Conservation (phyloP, 2,113 vertebrate genomes). For the Apeltes quadracus region DNA sequence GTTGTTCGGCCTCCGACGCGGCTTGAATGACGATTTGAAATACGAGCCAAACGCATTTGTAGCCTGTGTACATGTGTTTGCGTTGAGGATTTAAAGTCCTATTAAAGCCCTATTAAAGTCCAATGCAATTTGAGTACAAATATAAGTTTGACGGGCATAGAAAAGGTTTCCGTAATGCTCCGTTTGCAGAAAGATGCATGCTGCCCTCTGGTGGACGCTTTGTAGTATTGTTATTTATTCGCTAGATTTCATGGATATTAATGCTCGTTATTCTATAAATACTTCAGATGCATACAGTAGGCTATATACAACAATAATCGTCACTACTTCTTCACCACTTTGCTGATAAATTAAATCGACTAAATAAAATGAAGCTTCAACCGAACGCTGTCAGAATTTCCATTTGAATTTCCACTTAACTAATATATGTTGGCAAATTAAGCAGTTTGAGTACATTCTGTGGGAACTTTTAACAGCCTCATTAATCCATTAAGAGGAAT, state of each 20-base stretch:
- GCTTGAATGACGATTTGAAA: background rate
- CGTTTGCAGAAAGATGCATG: background rate
- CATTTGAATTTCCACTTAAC: background rate
- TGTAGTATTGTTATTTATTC: no score
- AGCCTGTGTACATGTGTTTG: background rate
- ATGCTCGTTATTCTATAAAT: background rate
- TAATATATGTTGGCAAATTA: background rate
- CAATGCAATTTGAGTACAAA: background rate
- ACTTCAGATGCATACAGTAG: no score
- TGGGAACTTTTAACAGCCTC: background rate
- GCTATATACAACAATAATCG: background rate
- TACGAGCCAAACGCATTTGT: background rate
- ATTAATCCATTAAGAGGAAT: background rate
- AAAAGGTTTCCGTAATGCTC: background rate
- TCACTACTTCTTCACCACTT: background rate
- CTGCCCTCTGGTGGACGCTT: constrained; percentile 56
- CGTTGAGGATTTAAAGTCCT: background rate
- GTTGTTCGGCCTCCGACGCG: background rate
- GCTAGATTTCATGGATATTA: no score
- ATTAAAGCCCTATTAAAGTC: rapidly evolving
- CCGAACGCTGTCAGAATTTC: background rate
- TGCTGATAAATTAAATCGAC: background rate
- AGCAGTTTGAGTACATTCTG: background rate
- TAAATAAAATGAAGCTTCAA: no score
- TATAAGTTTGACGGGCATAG: background rate